Base-by-base conservation (phyloP, 2,888 invertebrate genomes). In the Drosophila robusta region DNA sequence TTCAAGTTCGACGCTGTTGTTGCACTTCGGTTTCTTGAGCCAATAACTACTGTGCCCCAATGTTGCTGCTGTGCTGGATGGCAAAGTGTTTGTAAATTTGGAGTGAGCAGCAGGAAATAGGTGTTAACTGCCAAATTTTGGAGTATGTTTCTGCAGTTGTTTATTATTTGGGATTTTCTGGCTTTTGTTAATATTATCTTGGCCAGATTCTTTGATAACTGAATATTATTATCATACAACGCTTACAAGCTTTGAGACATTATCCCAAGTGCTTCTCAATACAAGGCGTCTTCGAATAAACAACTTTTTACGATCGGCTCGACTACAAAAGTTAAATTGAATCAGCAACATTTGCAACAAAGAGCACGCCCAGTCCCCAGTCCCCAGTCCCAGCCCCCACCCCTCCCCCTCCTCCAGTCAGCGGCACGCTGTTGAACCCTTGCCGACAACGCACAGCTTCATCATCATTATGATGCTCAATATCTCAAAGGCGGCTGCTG, bases 61-160 rank as follows among this genome's bases (percentile, higher is more conserved):
- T 47, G 51, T 44, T 69, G 24, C 26, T 54, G 55, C 50, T 65
- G 60, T 26, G 8, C 11, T 11, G 11, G 11, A 12, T 63, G 41
- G 36, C 18, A 44, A 78, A 80, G 71, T 74, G 82, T 75, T 86
- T 78, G 69, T 75, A 80, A 84, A 74, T 74, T 64, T 75, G 87
- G 87, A 88, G 89, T 89, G 87, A 89, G 80, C 75, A 78, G 66
- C 84, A 78, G 87, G 82, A 89, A 88, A 84, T 86, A 75, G 75
- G 80, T 78, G 74, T 75, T 80, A 74, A 74, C 78, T 72, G 63
- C 67, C 70, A 49, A 60, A 66, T 64, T 68, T 70, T 38, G 36
- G 16, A 58, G 41, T 36, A 41, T 24, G 18, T 3, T 32, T 32
- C 32, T 3, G 26, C 26, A 7, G 26, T 29, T 29, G 9, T 29